Evolutionary conservation across 2,797 vertebrate genomes (phyloP).

Genomic region (Lindbergichthys nudifrons): DNA sequence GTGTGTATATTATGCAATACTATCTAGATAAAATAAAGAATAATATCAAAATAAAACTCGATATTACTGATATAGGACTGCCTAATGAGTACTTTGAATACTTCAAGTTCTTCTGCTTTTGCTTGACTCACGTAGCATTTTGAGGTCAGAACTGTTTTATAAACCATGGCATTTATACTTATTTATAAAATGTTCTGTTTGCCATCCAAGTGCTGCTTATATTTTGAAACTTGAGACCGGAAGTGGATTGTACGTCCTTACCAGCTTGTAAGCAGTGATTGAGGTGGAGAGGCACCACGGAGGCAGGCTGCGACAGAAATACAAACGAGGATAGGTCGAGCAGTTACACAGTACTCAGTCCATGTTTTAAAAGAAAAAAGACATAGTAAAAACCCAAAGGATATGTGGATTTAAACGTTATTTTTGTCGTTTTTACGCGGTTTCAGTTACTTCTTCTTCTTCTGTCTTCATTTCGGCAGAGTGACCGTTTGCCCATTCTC

Average conservation of each 20-base stretch:
- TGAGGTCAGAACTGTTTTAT: neutral
- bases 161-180: neutral
- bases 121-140: neutral
- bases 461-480: slow-evolving; percentile 14
- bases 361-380: slow-evolving; percentile 36
- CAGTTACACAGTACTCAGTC: neutral
- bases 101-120: too few relatives aligned
- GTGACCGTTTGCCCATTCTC: slow-evolving; percentile 66
- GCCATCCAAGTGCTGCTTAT: slow-evolving; percentile 14
- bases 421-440: slow-evolving; percentile 12
- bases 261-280: slow-evolving; percentile 34
- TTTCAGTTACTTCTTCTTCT: slow-evolving; percentile 35
- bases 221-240: slow-evolving; percentile 47
- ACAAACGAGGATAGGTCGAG: slow-evolving; percentile 63
- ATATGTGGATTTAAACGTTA: slow-evolving; percentile 47
- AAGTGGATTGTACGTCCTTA: neutral
- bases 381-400: neutral
- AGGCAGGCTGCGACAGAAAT: slow-evolving; percentile 76
- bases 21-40: too few relatives aligned
- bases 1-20: too few relatives aligned
- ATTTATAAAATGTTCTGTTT: too few relatives aligned
- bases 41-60: too few relatives aligned
- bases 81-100: neutral
- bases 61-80: neutral
- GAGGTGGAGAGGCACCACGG: slow-evolving; percentile 63